Evolutionary conservation across 2,113 vertebrate species (phyloP), one percentile per base, ranked within the genome.

Genomic region (Perognathus longimembris): DNA sequence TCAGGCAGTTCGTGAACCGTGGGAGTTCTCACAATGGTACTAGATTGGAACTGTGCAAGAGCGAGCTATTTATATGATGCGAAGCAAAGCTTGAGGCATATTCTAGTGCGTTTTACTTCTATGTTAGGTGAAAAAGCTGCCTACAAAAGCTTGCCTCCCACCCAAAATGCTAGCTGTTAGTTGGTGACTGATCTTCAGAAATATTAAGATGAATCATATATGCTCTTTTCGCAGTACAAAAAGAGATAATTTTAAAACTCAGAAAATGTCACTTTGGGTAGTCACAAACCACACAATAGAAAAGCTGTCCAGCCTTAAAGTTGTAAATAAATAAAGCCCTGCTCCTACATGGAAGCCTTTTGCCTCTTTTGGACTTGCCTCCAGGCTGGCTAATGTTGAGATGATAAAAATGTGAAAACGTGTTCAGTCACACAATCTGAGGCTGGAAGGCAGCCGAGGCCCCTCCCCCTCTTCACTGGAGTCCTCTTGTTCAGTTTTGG

Each of bases 161-260:
- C 97, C 96, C 79, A 70, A 94, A 95, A 90, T 54, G 45, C 84
- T 93, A 90, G 28, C 59, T 92, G 94, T 90, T 93, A 93, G 84
- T 63, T 92, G 94, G 40, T 74, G 59, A 95, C 54, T 96, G 85
- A 92, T 88, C 94, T 74, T 94, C 90, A 92, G 90, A 87, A 94
- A 89, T 95, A 92, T 80, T 96, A 84, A 97, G 94, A 96, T 77
- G 94, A 97, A 97, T 97, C 75, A 77, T 92, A 93, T 83, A 91
- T 80, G 95, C 78, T 97, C 93, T 95, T 97, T 95, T 95, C 96
- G 89, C 92, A 74, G 96, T 90, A 63, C 80, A 97, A 97, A 96
- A 88, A 70, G 42, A 96, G 17, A 95, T 83, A 91, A 96, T 95
- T 97, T 97, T 94, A 95, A 97, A 93, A 94, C 85, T 89, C 91